Evolutionary conservation across 2,797 vertebrate genomes (phyloP).

Genomic region (Otus scops): DNA sequence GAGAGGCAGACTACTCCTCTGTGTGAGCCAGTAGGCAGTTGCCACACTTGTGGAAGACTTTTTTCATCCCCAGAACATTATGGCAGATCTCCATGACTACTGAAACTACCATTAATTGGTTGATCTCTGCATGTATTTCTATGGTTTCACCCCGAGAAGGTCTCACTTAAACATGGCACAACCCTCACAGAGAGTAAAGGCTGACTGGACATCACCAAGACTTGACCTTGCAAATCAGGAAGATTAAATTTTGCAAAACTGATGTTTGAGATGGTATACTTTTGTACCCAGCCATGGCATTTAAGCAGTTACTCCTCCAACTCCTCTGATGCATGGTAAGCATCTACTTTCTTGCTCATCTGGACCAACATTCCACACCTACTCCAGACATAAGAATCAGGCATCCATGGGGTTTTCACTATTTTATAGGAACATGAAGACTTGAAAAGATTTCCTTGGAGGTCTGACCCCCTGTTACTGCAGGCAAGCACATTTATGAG

Average conservation of each 20-base stretch:
- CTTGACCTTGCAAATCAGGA: neutral
- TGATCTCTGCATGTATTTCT: neutral
- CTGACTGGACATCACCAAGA: neutral
- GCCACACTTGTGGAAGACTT: neutral
- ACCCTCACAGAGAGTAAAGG: accelerated
- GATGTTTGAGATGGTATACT: neutral
- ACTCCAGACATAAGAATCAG: neutral
- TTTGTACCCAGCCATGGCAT: neutral
- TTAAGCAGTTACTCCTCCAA: neutral
- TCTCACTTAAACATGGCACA: neutral
- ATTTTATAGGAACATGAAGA: neutral
- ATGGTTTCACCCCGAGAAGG: neutral
- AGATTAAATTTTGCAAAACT: neutral
- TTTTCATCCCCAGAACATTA: neutral
- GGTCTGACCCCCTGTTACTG: neutral
- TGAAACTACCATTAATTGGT: neutral
- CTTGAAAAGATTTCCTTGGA: neutral
- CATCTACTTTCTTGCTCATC: neutral
- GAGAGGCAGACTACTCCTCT: neutral
- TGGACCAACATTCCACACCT: neutral
- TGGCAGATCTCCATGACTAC: neutral
- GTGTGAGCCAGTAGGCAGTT: neutral
- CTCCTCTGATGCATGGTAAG: neutral
- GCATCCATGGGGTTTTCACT: neutral
- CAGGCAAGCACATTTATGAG: neutral